Conservation (phyloP, 2,888 invertebrate genomes). For the Encarsia formosa region DNA sequence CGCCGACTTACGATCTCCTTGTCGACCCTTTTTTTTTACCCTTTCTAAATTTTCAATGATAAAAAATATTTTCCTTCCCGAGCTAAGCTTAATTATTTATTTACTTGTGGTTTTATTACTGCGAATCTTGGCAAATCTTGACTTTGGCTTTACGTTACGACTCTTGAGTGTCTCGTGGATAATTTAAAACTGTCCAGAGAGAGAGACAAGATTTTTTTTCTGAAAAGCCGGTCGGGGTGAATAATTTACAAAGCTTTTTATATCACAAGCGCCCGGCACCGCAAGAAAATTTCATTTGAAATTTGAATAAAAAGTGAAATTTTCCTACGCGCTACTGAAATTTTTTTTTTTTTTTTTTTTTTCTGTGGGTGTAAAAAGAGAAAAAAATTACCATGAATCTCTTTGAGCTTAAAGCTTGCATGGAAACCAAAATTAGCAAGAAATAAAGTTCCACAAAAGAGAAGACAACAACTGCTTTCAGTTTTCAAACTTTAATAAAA, state of each 20-base stretch:
- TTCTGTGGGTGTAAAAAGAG: not conserved
- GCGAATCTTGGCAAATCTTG: no score
- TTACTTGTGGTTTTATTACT: no score
- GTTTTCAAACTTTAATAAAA: no score
- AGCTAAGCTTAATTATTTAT: no score
- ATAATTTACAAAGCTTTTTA: slow-evolving; percentile 11
- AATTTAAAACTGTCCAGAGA: not conserved
- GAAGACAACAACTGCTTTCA: no score
- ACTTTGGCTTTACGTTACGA: no score
- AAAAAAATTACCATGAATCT: not conserved
- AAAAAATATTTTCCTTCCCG: no score
- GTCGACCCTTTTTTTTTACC: no score
- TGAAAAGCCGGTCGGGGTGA: not conserved
- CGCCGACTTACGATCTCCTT: no score
- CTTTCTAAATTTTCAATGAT: no score
- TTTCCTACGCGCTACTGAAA: not conserved
- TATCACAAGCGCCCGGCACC: not conserved
- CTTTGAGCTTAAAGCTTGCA: not conserved
- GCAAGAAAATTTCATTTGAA: not conserved
- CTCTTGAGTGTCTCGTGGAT: no score
- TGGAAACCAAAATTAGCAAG: not conserved
- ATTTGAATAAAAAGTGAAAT: not conserved
- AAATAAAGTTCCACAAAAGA: no score
- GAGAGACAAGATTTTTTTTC: not conserved
- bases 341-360: not conserved